A percentile compares a stretch with the other conserved stretches of the same genome.
These are phyloP conservation scores for Andrena praecox DNA, from an alignment of 2,888 invertebrate genomes.

Conservation along the genomic window DNA sequence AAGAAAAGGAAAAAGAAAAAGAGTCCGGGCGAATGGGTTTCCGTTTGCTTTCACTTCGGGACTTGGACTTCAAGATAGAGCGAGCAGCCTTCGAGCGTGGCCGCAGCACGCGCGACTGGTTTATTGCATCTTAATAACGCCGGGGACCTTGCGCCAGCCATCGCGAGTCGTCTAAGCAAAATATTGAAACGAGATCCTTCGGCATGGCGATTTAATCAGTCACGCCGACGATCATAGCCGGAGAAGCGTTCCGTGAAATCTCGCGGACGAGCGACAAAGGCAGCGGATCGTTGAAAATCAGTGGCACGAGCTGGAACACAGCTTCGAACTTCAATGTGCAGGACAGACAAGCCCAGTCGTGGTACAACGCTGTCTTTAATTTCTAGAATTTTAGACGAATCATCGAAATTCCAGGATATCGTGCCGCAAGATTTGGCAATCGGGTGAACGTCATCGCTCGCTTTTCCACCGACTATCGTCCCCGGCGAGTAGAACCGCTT, in stretches of 20 bases:
- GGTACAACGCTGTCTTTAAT: constrained; percentile 20
- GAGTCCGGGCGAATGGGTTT: constrained; percentile 46
- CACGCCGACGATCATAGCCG: background rate
- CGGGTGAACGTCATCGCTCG: constrained; percentile 20
- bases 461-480: constrained; percentile 19
- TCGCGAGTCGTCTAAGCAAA: constrained; percentile 39
- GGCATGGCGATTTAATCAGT: constrained; percentile 45
- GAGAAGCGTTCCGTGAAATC: constrained; percentile 9
- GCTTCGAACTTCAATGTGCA: background rate
- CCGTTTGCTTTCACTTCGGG: constrained; percentile 64
- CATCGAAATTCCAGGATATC: constrained; percentile 1
- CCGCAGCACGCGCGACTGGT: constrained; percentile 52
- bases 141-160: constrained; percentile 44
- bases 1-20: constrained; percentile 38
- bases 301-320: background rate
- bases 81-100: constrained; percentile 46
- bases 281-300: background rate
- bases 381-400: background rate
- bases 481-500: constrained; percentile 13
- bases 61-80: constrained; percentile 32
- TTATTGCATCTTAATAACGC: constrained; percentile 58
- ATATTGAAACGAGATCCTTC: constrained; percentile 38
- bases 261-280: background rate
- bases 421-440: background rate
- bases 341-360: background rate